Conservation (phyloP, 2,113 vertebrate species). For the Speoplatyrhinus poulsoni region DNA sequence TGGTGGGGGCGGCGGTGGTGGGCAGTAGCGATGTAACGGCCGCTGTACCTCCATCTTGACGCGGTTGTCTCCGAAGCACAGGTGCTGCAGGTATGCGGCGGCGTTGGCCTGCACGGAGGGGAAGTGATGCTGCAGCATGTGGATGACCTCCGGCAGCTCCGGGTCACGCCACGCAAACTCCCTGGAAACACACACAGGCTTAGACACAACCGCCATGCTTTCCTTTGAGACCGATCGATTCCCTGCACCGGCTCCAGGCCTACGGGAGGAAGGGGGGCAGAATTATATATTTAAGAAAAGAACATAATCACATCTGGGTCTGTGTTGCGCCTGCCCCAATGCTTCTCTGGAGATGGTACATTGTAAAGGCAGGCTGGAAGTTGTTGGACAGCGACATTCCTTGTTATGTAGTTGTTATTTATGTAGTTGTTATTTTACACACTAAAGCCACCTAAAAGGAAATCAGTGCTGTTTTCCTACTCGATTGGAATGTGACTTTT, state of each 20-base stretch:
- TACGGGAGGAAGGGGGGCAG: background rate
- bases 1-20: too few species aligned
- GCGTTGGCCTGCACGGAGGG: constrained; percentile 95
- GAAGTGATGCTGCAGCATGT: constrained; percentile 98
- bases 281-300: constrained; percentile 17
- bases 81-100: constrained; percentile 94
- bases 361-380: background rate
- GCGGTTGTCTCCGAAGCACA: constrained; percentile 94
- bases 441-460: background rate
- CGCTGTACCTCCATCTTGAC: constrained; percentile 86
- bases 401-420: too few species aligned
- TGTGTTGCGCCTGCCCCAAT: constrained; percentile 20
- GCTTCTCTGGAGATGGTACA: constrained; percentile 9
- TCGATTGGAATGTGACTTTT: background rate
- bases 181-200: constrained; percentile 65
- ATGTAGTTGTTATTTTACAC: background rate
- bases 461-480: background rate
- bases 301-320: constrained; percentile 39
- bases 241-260: constrained; percentile 5
- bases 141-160: constrained; percentile 92
- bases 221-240: background rate
- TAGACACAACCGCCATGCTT: background rate
- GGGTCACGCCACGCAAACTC: constrained; percentile 98
- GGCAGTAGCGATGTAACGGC: too few species aligned
- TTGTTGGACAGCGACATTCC: too few species aligned